Percentiles rank a stretch among this genome's conserved stretches.
Conservation (phyloP, 2,113 vertebrate genomes). For the Notarius quadriscutis region DNA sequence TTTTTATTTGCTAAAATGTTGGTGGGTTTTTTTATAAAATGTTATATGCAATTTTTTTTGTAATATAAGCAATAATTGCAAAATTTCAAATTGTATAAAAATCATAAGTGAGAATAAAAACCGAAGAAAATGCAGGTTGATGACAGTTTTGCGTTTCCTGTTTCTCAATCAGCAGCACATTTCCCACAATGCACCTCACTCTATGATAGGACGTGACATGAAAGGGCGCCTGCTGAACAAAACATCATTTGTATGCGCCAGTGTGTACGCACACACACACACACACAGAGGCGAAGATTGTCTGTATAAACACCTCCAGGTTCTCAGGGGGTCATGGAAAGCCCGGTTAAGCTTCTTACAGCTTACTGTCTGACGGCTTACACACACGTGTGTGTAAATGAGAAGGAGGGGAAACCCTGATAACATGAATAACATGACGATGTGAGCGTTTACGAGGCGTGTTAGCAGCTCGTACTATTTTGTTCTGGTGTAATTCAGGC, state of each 20-base stretch:
- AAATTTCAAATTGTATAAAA: neutral
- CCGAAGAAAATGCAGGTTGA: neutral
- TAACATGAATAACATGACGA: neutral
- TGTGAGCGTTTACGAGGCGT: neutral
- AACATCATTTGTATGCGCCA: conserved; percentile 46
- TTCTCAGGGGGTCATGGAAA: conserved; percentile 36
- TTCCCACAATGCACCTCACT: conserved; percentile 34
- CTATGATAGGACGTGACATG: conserved; percentile 27
- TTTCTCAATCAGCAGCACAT: conserved; percentile 1
- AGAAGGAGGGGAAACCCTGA: conserved; percentile 3
- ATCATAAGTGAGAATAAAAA: neutral
- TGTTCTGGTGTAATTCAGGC: neutral
- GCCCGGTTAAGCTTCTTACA: conserved; percentile 44
- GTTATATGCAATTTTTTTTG: neutral
- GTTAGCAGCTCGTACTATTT: neutral
- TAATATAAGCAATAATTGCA: neutral
- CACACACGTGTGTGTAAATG: conserved; percentile 39
- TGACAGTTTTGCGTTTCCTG: neutral
- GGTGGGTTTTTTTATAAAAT: neutral
- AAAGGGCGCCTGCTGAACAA: conserved; percentile 39
- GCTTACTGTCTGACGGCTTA: conserved; percentile 29
- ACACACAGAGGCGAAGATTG: conserved; percentile 23
- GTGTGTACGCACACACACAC: conserved; percentile 1
- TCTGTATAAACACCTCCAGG: conserved; percentile 41
- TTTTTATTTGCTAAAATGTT: neutral